phyloP scores from a whole-genome alignment of 2,888 invertebrate species.

The Stenolophus ochropezus region DNA sequence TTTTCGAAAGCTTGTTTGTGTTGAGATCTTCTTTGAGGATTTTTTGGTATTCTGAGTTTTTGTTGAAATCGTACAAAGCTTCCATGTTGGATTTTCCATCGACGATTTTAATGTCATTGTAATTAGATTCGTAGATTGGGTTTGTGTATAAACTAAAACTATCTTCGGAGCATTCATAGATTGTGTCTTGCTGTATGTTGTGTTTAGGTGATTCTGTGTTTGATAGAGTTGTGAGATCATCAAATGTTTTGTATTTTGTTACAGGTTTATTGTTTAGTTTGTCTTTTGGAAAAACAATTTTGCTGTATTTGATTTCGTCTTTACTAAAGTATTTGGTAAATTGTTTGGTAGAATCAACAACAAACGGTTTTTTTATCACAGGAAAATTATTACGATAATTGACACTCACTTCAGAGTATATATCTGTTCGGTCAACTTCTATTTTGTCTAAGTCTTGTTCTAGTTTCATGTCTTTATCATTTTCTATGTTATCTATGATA shows the following conservation, averaged over 20 bases:
- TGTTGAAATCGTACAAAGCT: conserved; percentile 19
- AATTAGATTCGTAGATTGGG: conserved; percentile 69
- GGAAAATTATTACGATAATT: conserved; percentile 70
- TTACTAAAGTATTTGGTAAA: conserved; percentile 52
- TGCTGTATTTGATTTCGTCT: conserved; percentile 56
- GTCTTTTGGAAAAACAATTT: conserved; percentile 58
- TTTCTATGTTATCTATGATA: conserved; percentile 68
- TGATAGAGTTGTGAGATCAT: conserved; percentile 39
- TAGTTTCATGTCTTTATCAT: conserved; percentile 59
- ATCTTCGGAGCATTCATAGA: conserved; percentile 72
- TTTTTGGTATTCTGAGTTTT: conserved; percentile 48
- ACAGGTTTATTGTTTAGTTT: conserved; percentile 51
- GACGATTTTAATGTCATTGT: conserved; percentile 49
- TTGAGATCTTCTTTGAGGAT: conserved; percentile 53
- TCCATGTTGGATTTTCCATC: conserved; percentile 36
- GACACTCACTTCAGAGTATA: conserved; percentile 66
- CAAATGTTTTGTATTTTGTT: conserved; percentile 56
- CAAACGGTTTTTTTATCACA: conserved; percentile 48
- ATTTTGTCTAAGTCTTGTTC: conserved; percentile 63
- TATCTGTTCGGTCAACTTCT: conserved; percentile 61
- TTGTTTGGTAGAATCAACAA: conserved; percentile 43
- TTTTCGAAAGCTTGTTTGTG: conserved; percentile 54
- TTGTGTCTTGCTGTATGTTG: conserved; percentile 69
- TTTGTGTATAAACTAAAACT: conserved; percentile 70
- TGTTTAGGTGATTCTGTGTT: neutral